Evolutionary conservation across 2,113 vertebrate species (phyloP), one percentile per base, ranked within the genome.

Genomic region (Hippocampus abdominalis): DNA sequence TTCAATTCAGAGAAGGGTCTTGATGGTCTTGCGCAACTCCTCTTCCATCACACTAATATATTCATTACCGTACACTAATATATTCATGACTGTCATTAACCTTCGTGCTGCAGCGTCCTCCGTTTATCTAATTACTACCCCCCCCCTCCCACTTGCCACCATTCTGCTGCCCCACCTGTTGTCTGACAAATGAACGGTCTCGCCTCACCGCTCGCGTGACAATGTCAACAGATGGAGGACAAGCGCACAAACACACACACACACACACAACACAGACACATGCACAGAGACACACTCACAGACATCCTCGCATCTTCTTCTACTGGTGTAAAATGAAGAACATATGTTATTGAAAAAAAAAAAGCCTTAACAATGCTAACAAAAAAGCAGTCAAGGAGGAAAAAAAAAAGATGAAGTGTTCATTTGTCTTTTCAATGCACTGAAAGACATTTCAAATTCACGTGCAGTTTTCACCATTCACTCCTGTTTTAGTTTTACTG

Each of bases 41-140:
- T 79, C 78, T 59, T 66, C 32, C 77, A 74, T 51, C 49, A 49
- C 21, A 21, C 79, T 44, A 44, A 44, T 44, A 44, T 44, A 44
- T 12, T 44, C 42, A 44, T 44, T 44, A 44, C 69, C 68, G 76
- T 72, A 69, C 75, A 79, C 70, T 91, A 86, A 89, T 88, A 86
- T 89, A 89, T 92, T 91, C 88, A 90, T 90, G 90, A 89, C 84
- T 75, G 83, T 82, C 90, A 90, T 92, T 92, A 92, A 91, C 90
- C 90, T 91, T 82, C 75, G 60, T 64, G 84, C 79, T 71, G 81
- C 89, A 87, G 74, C 76, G 70, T 79, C 79, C 76, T 73, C 85
- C 57, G 27, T 44, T 84, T 77, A 88, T 90, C 89, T 91, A 90
- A 92, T 91, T 91, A 91, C 87, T 81, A 36, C 42, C 42, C 42